Evolutionary conservation across 1,140 invertebrate genomes (phyloP).

Genomic region (Drosophila nannoptera): DNA sequence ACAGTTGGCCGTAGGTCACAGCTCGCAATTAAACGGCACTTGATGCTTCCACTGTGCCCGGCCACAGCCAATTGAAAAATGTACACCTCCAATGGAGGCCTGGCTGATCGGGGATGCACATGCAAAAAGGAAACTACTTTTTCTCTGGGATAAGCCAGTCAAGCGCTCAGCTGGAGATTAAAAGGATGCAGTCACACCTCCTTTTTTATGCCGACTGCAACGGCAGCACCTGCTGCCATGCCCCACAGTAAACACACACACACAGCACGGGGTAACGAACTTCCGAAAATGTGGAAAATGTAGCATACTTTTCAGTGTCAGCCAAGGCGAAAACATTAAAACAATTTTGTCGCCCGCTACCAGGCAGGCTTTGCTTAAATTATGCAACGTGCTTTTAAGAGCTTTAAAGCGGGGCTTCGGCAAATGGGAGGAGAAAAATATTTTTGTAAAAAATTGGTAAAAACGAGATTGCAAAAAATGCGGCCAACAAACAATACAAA

Average conservation of each 20-base stretch:
- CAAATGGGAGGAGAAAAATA: conserved; percentile 17
- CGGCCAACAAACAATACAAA: conserved; percentile 25
- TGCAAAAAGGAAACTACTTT: conserved; percentile 46
- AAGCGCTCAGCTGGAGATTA: conserved; percentile 38
- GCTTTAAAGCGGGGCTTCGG: conserved; percentile 16
- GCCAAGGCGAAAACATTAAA: conserved; percentile 43
- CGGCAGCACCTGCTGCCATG: conserved; percentile 1
- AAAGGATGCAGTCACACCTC: conserved; percentile 14
- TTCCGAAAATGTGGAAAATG: conserved; percentile 33
- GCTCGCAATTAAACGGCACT: conserved; percentile 50
- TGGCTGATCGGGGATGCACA: conserved; percentile 1
- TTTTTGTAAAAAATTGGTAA: neutral
- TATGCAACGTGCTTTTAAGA: conserved; percentile 75
- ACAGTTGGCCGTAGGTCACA: conserved; percentile 32
- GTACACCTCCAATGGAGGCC: conserved; percentile 33
- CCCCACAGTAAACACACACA: conserved; percentile 2
- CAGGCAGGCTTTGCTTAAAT: conserved; percentile 50
- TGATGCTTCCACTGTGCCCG: conserved; percentile 8
- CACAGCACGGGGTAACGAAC: conserved; percentile 33
- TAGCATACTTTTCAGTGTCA: conserved; percentile 47
- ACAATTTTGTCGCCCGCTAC: conserved; percentile 44
- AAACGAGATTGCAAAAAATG: conserved; percentile 40
- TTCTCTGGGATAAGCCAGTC: conserved; percentile 37
- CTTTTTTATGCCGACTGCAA: conserved; percentile 2
- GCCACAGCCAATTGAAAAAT: conserved; percentile 30